These are phyloP conservation scores for Thecophora atra DNA, from an alignment of 2,888 invertebrate species.

Conservation along the genomic window DNA sequence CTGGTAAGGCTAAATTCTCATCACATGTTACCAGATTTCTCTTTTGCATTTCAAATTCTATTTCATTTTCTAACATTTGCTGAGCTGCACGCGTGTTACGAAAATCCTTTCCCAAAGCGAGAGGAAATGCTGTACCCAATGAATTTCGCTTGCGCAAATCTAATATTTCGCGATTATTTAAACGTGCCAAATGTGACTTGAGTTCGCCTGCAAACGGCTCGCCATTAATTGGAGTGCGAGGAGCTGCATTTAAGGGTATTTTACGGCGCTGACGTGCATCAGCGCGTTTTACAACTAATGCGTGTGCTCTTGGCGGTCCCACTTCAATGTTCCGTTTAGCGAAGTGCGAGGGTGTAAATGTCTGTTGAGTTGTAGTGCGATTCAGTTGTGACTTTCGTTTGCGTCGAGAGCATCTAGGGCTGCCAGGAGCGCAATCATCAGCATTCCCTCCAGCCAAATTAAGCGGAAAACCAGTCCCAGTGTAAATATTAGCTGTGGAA, in stretches of 20 bases:
- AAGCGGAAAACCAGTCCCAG: constrained; percentile 38
- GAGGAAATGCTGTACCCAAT: constrained; percentile 42
- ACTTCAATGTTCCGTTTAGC: constrained; percentile 30
- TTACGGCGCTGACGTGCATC: background rate
- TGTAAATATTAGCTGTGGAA: background rate
- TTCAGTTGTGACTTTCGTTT: background rate
- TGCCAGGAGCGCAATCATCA: background rate
- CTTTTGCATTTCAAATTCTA: constrained; percentile 48
- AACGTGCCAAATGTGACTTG: constrained; percentile 47
- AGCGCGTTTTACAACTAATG: constrained; percentile 20
- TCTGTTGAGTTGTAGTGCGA: background rate
- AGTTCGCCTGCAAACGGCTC: constrained; percentile 55
- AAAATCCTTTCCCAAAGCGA: constrained; percentile 41
- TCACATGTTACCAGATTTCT: constrained; percentile 44
- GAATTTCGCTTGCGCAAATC: constrained; percentile 59
- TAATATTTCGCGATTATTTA: constrained; percentile 58
- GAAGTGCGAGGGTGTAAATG: background rate
- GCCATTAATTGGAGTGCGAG: constrained; percentile 54
- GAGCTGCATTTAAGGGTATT: constrained; percentile 51
- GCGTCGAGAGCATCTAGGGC: constrained; percentile 21
- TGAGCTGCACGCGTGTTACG: constrained; percentile 35
- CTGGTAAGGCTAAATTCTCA: background rate
- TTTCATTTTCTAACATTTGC: constrained; percentile 49
- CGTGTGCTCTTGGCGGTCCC: constrained; percentile 38
- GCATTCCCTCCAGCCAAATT: constrained; percentile 38